Evolutionary conservation across 2,888 invertebrate species (phyloP), one percentile per base, ranked within the genome.

Genomic region (Pseudococcus jackbeardsleyi): DNA sequence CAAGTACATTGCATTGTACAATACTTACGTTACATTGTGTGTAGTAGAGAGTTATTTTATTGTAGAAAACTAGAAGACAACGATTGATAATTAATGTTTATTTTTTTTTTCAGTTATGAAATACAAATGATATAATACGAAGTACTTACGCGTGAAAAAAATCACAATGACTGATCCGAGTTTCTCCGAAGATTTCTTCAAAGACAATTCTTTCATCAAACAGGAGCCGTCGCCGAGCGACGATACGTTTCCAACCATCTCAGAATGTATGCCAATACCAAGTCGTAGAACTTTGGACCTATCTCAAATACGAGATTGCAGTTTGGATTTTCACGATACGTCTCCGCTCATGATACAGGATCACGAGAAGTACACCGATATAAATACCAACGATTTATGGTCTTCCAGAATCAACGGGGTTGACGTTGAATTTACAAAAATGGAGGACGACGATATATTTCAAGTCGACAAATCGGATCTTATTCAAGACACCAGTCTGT

Each of bases 401-500:
- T 88, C 88, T 54, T 84, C 84, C 22, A 84, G 39, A 42, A 88
- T 88, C 46, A 84, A 88, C 84, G 88, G 84, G 0, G 46, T 48
- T 12, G 88, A 88, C 72, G 84, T 72, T 11, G 88, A 88, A 39
- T 59, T 84, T n/a, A 84, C 84, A 1, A 88, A 84, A 50, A 88
- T 84, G 84, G 84, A 84, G 33, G 88, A 88, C 46, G 88, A 88
- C 72, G 88, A 88, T 84, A 88, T 88, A 46, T 88, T 88, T 39
- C 95, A 96, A 93, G 96, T 96, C 88, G 97, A 97, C 91, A 96
- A 96, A 92, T 94, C 96, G 64, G 97, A 97, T 92, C 93, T 96
- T 89, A 95, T 97, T 90, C 95, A 96, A 42, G 89, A 89, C 50
- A 86, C 89, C 22, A 96, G 96, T 89, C 93, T 97, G 89, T 96